Percentiles rank a stretch among this genome's conserved stretches.
Evolutionary conservation across 2,888 invertebrate species (phyloP).

Genomic region (Morpho deidamia): DNA sequence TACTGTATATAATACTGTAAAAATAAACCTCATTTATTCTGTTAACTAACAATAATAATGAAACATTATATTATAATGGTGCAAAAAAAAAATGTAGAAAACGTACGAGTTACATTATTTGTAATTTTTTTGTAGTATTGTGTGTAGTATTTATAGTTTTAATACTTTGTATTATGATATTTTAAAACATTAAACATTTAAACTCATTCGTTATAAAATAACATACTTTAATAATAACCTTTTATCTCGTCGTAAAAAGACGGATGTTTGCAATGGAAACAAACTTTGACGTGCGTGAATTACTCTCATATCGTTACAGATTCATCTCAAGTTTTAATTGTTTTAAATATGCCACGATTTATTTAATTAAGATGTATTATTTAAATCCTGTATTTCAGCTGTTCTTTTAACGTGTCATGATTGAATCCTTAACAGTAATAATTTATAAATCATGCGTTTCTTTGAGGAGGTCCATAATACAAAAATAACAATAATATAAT

Average conservation of each 20-base stretch:
- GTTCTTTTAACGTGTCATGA: not conserved
- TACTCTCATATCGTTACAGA: slow-evolving; percentile 20
- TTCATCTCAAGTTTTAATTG: slow-evolving; percentile 21
- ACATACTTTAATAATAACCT: no score
- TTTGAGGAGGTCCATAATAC: not conserved
- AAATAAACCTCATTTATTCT: no score
- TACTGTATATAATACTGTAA: no score
- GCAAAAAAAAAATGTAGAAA: no score
- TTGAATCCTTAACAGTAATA: not conserved
- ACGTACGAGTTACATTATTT: no score
- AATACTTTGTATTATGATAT: no score
- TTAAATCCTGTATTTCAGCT: slow-evolving; percentile 5
- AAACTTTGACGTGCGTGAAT: slow-evolving; percentile 7
- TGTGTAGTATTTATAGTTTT: no score
- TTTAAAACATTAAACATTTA: no score
- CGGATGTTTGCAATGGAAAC: slow-evolving; percentile 9
- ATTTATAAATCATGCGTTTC: not conserved
- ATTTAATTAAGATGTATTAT: slow-evolving; percentile 15
- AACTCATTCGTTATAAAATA: no score
- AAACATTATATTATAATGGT: no score
- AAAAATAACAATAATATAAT: not conserved
- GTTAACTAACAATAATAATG: no score
- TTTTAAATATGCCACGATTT: slow-evolving; percentile 17
- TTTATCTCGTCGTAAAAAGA: not conserved
- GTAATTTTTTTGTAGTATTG: no score